Conservation (phyloP, 2,113 vertebrate genomes). For the Corythornis vintsioides region DNA sequence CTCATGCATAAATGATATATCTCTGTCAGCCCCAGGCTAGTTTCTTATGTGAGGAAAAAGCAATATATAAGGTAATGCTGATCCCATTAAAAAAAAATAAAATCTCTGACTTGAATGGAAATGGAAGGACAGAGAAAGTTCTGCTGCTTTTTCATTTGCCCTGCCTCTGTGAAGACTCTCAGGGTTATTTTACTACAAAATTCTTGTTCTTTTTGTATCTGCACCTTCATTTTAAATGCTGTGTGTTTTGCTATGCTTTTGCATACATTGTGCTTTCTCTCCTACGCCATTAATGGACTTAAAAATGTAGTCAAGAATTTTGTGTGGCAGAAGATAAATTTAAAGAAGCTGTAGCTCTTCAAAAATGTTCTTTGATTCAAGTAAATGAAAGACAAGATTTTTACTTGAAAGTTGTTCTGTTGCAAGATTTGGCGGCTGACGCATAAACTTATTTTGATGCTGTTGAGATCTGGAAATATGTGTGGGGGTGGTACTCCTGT, state of each 20-base stretch:
- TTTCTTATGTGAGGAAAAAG: background rate
- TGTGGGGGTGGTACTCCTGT: slow-evolving; percentile 24
- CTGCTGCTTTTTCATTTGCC: background rate
- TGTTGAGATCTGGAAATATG: slow-evolving; percentile 44
- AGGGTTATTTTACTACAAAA: background rate
- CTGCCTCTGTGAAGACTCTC: background rate
- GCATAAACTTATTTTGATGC: slow-evolving; percentile 40
- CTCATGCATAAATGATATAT: background rate
- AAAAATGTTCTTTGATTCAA: background rate
- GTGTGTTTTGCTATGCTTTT: background rate
- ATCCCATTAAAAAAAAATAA: background rate
- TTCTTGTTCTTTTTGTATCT: background rate
- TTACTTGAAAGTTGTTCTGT: background rate
- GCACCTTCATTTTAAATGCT: background rate
- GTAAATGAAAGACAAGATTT: background rate
- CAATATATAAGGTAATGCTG: background rate
- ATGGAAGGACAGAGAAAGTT: background rate
- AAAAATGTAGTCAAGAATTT: background rate
- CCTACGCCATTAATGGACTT: background rate
- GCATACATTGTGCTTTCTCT: background rate
- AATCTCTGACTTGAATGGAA: background rate
- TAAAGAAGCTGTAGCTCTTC: background rate
- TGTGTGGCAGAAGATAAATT: background rate
- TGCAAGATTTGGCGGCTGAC: slow-evolving; percentile 1
- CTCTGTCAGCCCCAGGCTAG: background rate